Percentiles rank a stretch among this genome's conserved stretches.
Conservation (phyloP, 2,113 vertebrate species). For the Lagopus muta region DNA sequence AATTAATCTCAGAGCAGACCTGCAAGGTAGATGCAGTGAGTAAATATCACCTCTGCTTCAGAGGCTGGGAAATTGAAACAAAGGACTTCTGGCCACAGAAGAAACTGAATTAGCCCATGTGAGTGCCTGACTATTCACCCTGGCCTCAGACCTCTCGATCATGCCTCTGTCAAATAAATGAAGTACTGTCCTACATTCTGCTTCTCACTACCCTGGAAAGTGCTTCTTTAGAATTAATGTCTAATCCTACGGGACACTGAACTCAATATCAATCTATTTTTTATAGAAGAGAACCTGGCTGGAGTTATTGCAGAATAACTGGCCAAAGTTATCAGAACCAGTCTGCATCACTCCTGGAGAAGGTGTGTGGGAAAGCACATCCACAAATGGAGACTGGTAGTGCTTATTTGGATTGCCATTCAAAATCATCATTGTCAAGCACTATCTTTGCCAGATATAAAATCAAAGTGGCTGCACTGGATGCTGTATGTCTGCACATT, state of each 20-base stretch:
- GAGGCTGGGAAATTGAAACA: not conserved
- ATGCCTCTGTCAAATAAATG: not conserved
- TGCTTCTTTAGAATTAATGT: not conserved
- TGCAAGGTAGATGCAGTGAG: not conserved
- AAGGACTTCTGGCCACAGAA: not conserved
- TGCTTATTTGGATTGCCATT: not conserved
- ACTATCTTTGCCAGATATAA: not conserved
- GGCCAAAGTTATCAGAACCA: not conserved
- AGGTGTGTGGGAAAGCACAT: not conserved
- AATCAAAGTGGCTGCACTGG: not conserved
- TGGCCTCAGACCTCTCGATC: not conserved
- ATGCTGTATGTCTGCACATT: not conserved
- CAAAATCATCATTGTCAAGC: not conserved
- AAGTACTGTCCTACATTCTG: not conserved
- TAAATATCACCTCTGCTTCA: not conserved
- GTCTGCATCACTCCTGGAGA: not conserved
- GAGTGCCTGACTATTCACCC: not conserved
- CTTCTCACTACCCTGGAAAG: not conserved
- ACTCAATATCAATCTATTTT: not conserved
- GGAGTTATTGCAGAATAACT: not conserved
- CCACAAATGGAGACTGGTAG: not conserved
- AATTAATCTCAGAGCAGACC: not conserved
- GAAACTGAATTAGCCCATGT: rapidly evolving
- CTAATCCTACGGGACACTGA: not conserved
- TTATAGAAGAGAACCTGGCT: not conserved